Evolutionary conservation across 2,113 vertebrate species (phyloP).

Genomic region (Martes martes): DNA sequence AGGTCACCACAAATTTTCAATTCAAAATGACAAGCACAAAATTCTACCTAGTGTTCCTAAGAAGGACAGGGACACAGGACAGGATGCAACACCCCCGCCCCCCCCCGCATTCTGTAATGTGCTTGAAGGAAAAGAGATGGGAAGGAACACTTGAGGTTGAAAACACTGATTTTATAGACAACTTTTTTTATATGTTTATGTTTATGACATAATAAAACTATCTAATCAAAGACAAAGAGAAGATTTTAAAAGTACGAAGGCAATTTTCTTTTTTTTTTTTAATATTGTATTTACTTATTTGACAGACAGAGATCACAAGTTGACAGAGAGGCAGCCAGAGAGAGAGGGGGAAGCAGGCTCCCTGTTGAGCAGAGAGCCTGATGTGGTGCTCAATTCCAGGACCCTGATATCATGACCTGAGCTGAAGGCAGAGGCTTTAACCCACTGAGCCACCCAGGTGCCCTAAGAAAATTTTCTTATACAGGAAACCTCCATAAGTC

Average conservation of each 20-base stretch:
- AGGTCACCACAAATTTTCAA: not conserved
- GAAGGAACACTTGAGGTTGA: not conserved
- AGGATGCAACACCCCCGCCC: not conserved
- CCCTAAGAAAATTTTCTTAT: not conserved
- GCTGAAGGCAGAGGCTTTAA: too few relatives aligned
- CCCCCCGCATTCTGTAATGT: not conserved
- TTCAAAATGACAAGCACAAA: not conserved
- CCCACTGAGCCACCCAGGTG: too few relatives aligned
- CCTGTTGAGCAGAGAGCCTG: too few relatives aligned
- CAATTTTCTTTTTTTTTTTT: not conserved
- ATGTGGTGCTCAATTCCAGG: too few relatives aligned
- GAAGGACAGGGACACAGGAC: not conserved
- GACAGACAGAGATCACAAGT: too few relatives aligned
- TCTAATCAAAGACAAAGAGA: not conserved
- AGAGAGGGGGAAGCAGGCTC: too few relatives aligned
- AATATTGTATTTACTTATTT: too few relatives aligned
- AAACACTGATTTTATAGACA: not conserved
- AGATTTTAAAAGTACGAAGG: not conserved
- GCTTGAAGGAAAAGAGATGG: not conserved
- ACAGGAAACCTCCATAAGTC: not conserved
- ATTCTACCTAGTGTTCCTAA: rapidly evolving
- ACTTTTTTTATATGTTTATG: not conserved
- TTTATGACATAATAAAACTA: not conserved
- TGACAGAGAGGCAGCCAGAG: too few relatives aligned
- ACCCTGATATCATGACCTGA: too few relatives aligned